Base-by-base conservation (phyloP, 92 coral and sea anemone genomes). In the Siderastrea radians region DNA sequence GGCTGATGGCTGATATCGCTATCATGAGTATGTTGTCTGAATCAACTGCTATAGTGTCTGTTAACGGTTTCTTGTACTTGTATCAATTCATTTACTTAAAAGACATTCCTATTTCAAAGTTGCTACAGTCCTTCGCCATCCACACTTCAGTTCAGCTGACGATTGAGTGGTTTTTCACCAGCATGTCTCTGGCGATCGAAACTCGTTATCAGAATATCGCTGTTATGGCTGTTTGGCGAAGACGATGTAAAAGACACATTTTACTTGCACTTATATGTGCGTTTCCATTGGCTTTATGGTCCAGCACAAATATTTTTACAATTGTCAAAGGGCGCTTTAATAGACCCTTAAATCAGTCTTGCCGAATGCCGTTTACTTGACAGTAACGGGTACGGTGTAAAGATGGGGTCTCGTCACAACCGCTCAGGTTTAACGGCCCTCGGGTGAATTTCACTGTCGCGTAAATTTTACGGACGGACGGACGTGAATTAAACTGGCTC, bases 1-100 rank as follows among this genome's bases (percentile, higher is more conserved):
- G 89, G 26, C 84, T 85, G 7, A 62, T 62, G 81, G 82, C 89
- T 17, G 89, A 85, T 76, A 85, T 65, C 80, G 81, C 81, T 9
- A 84, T 84, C 48, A 84, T 84, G 88, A 83, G 87, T 75, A 80
- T 78, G 71, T 15, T 78, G 72, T 49, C 4, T 62, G 83, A 78
- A 62, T 78, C 83, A 12, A 14, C 60, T 61, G 69, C 83, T 13
- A 62, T 78, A 1, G 72, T 78, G 48, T 47, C 72, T 16, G 49
- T 78, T 4, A 77, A 77, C 38, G 82, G 82, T 6, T 77, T 12
- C 43, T 1, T 78, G 38, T 78, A 48, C 51, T 45, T 78, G 57
- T 62, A 75, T 54, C 44, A 75, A 9, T 75, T 75, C 10, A 19
- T 75, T 19, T 75, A 54, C 79, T 43, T 75, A 14, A 3, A 19